Base-by-base conservation (phyloP, 1,140 invertebrate species). In the Scaptomyza pallida region DNA sequence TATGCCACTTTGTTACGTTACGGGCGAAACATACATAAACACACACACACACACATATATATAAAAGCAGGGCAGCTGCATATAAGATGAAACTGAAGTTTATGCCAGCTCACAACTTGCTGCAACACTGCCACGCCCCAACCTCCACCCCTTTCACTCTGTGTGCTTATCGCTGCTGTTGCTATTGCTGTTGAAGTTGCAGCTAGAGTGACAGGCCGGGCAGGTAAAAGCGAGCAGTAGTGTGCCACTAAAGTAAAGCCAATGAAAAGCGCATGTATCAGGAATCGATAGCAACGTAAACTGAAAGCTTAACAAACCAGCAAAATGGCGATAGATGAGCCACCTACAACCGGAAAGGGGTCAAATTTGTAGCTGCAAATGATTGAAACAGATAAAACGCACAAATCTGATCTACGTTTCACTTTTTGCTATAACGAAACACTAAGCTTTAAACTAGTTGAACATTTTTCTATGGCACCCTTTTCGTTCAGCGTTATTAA, bases 1-100 rank as follows among this genome's bases (percentile, higher is more conserved):
- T 77, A 81, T 81, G 73, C 70, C 69, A 81, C 72, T 79, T 69
- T 75, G 72, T 69, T 68, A 61, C 37, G 44, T 62, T 51, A 37
- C 48, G 48, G 72, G 56, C 54, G 30, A 48, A 56, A 41, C 51
- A 72, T 23, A 35, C 23, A 26, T 26, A 26, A 26, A 37, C 13
- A 19, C 16, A 40, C 16, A 48, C 33, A 51, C 26, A 9, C 1
- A 10, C 6, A 9, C 15, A 56, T 37, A 37, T 10, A 67, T 47
- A 51, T 15, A 45, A 47, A 43, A 51, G 19, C 52, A 65, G 45
- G 52, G 15, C 61, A 65, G 13, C 61, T 65, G 47, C 61, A 65
- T 52, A 45, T 30, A 21, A 45, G 19, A 56, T 65, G 68, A 54
- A 40, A 56, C 40, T 33, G 41, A 57, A 57, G 55, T 57, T 57